Evolutionary conservation across 2,888 invertebrate genomes (phyloP), one percentile per base, ranked within the genome.

Genomic region (Rhynchonema sp.): DNA sequence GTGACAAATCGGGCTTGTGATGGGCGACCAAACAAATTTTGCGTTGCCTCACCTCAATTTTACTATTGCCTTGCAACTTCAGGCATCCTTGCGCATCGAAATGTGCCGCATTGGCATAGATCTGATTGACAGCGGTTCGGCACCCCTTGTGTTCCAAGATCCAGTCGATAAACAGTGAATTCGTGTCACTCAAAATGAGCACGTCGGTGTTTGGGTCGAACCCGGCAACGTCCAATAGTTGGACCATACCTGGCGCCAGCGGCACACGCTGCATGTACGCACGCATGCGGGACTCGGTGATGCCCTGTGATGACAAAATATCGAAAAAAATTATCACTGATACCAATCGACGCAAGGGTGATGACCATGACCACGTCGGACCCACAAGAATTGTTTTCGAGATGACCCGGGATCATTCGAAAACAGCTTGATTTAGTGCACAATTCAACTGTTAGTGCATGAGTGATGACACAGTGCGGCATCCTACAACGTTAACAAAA

Each of bases 161-260:
- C 55, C 77, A 75, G 13, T 81, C 74, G 60, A 86, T 86, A 66
- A 86, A 85, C 61, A 82, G 74, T 1, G 81, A 80, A 75, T 86
- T 87, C 0, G 86, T 81, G 74, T 86, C 86, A 58, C 86, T 86
- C 63, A 86, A 82, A 46, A 87, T 81, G 52, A 86, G 82, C 26
- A 82, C 75, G 70, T 85, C 75, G 64, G 38, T 38, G 38, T 20
- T 20, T 20, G 38, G 9, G 38, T 38, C 38, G 38, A 38, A 38
- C 9, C 38, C 38, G 20, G 38, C 38, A 9, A 20, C 38, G 20
- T 38, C n/a, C n/a, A n/a, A n/a, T n/a, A n/a, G n/a, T 38, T 79
- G 77, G 26, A 76, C 74, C 74, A 85, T 81, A 1, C 83, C 84
- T 1, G 74, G 69, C 0, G 82, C 81, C 28, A 82, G 78, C 0